A percentile compares a stretch with the other conserved stretches of the same genome.
phyloP scores from a whole-genome alignment of 2,113 vertebrate genomes.

The Eolophus roseicapilla region DNA sequence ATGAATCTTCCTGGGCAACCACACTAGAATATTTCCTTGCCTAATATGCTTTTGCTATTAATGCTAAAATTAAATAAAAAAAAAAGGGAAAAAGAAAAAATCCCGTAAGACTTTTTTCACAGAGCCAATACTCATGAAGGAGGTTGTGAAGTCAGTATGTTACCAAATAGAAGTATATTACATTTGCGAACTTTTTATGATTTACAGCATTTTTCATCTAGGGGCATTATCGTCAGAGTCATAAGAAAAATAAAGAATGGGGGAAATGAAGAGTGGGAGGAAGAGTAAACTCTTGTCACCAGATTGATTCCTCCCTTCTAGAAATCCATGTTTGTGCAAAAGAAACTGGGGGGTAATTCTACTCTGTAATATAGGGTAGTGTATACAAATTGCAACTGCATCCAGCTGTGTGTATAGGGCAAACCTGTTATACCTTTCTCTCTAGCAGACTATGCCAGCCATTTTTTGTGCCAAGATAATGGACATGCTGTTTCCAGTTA shows the following conservation, averaged over 20 bases:
- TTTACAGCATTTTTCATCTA: conserved; percentile 50
- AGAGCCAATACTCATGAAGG: neutral
- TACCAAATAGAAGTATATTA: conserved; percentile 39
- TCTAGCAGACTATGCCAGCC: neutral
- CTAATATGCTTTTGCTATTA: neutral
- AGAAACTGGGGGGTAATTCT: neutral
- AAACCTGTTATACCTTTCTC: neutral
- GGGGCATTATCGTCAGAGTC: conserved; percentile 1
- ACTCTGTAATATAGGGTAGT: neutral
- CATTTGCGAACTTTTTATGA: conserved; percentile 8
- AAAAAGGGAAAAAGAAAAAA: neutral
- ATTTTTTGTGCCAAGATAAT: neutral
- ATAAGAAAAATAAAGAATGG: conserved; percentile 15
- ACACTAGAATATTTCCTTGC: neutral
- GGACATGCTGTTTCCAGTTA: neutral
- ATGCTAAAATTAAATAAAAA: neutral
- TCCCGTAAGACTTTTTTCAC: neutral
- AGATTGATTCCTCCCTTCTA: neutral
- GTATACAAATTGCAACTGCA: neutral
- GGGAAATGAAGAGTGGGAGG: neutral
- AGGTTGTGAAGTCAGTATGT: neutral
- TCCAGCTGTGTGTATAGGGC: neutral
- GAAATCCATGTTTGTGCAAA: neutral
- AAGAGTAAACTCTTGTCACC: neutral
- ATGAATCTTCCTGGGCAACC: neutral